Evolutionary conservation across 2,888 invertebrate genomes (phyloP).

Genomic region (Hirtodrosophila trivittata): DNA sequence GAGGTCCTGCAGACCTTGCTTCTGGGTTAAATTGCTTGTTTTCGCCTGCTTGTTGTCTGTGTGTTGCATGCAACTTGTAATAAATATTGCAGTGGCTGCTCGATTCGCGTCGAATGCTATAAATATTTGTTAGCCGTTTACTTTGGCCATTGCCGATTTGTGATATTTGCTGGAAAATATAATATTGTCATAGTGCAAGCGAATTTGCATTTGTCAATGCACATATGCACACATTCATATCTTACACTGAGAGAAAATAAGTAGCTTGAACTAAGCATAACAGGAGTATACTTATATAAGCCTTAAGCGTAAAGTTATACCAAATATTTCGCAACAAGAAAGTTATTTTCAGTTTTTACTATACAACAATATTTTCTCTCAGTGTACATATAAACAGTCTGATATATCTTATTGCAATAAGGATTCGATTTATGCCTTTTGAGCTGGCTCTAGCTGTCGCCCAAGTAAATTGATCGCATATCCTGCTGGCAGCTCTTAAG

Average conservation of each 20-base stretch:
- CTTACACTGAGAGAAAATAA: neutral
- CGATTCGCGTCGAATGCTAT: slow-evolving; percentile 54
- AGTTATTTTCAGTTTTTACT: neutral
- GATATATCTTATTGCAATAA: neutral
- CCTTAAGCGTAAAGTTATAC: too few species aligned
- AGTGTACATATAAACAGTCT: neutral
- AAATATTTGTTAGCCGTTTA: slow-evolving; percentile 76
- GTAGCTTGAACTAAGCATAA: too few species aligned
- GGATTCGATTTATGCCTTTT: slow-evolving; percentile 1
- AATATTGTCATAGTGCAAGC: slow-evolving; percentile 60
- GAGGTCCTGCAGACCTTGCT: slow-evolving; percentile 23
- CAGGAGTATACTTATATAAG: neutral
- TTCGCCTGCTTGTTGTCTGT: slow-evolving; percentile 56
- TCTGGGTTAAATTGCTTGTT: slow-evolving; percentile 5
- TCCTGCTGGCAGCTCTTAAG: slow-evolving; percentile 40
- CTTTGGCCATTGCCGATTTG: slow-evolving; percentile 69
- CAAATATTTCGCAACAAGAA: too few species aligned
- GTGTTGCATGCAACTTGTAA: slow-evolving; percentile 67
- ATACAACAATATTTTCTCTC: neutral
- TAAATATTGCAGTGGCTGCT: slow-evolving; percentile 68
- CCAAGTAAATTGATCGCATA: slow-evolving; percentile 42
- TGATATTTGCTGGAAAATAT: slow-evolving; percentile 74
- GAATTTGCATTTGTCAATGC: slow-evolving; percentile 51
- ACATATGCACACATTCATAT: slow-evolving; percentile 14
- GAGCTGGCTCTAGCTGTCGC: slow-evolving; percentile 8